Base-by-base conservation (phyloP, 2,797 vertebrate genomes). In the Lacerta viridis region DNA sequence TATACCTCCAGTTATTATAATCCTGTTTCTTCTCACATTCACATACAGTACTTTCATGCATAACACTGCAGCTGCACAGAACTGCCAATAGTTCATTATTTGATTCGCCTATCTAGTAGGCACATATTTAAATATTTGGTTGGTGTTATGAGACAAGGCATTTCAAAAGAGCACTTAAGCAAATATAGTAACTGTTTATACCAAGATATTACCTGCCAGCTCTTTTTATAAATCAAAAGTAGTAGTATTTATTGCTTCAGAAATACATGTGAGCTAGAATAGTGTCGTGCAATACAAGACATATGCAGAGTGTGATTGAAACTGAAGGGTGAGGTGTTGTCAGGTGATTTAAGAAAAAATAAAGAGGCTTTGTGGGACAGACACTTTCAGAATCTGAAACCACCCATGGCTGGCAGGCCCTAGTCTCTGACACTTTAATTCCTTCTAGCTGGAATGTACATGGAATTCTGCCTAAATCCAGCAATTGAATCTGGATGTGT, bases 141-240 rank as follows among this genome's bases (percentile, higher is more conserved):
- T 88, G 72, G 79, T 92, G 75, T 84, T 87, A 83, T 36, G 46
- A 71, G 36, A 59, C 15, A 77, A 64, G 25, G 8, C 18, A 86
- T 90, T 92, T 71, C 68, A 75, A 81, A 90, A 71, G 10, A 86
- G 46, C 90, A 90, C 33, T 92, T 87, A 88, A 84, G 87, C 83
- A 90, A 89, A 85, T 88, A 72, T 27, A 87, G 36, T 80, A 91
- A 89, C 76, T 43, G 55, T 74, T 69, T 83, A 90, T 15, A 90
- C 20, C 69, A 87, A 87, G 29, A 71, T 78, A 88, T 91, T 90
- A 92, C 77, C 84, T 91, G 83, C 82, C 64, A 79, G 84, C 55
- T 20, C 76, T 89, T 79, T 81, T 93, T 88, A 93, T 79, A 91
- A 85, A 94, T 91, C 84, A 92, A 79, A 85, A 91, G 41, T n/a